These are phyloP conservation scores for Drosophila atroscutellata DNA, from an alignment of 2,888 invertebrate species.

Conservation along the genomic window DNA sequence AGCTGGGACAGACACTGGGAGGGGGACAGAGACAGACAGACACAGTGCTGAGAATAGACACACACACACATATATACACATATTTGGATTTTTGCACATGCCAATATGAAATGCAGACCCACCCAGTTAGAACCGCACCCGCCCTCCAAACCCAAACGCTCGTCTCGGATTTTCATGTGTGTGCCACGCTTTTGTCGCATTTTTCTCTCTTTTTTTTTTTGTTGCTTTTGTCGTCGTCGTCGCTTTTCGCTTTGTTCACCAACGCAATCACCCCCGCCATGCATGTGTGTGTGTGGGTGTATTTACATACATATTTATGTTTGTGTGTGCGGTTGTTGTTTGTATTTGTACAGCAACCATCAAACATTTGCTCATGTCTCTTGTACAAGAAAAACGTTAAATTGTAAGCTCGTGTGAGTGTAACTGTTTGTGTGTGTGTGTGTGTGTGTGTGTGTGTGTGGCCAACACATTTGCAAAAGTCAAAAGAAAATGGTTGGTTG, in stretches of 20 bases:
- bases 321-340: conserved; percentile 62
- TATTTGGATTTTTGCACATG: conserved; percentile 80
- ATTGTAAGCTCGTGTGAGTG: conserved; percentile 47
- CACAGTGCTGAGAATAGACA: conserved; percentile 11
- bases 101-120: conserved; percentile 70
- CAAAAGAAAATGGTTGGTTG: conserved; percentile 75
- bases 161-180: conserved; percentile 60
- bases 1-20: conserved; percentile 11
- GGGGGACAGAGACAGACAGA: conserved; percentile 11
- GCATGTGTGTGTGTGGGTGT: conserved; percentile 14
- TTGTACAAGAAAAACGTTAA: conserved; percentile 52
- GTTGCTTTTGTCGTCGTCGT: conserved; percentile 29
- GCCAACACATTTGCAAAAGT: conserved; percentile 68
- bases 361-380: conserved; percentile 77
- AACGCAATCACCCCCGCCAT: conserved; percentile 68
- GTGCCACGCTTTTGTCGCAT: conserved; percentile 70
- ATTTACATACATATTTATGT: conserved; percentile 8
- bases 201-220: conserved; percentile 43
- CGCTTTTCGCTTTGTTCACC: conserved; percentile 70
- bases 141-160: conserved; percentile 14
- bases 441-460: conserved; percentile 17
- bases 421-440: conserved; percentile 4
- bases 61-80: conserved; percentile 28
- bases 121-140: conserved; percentile 37
- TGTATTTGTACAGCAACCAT: conserved; percentile 83